These are phyloP conservation scores for Panurus biarmicus DNA, from an alignment of 2,113 vertebrate genomes.

Conservation along the genomic window DNA sequence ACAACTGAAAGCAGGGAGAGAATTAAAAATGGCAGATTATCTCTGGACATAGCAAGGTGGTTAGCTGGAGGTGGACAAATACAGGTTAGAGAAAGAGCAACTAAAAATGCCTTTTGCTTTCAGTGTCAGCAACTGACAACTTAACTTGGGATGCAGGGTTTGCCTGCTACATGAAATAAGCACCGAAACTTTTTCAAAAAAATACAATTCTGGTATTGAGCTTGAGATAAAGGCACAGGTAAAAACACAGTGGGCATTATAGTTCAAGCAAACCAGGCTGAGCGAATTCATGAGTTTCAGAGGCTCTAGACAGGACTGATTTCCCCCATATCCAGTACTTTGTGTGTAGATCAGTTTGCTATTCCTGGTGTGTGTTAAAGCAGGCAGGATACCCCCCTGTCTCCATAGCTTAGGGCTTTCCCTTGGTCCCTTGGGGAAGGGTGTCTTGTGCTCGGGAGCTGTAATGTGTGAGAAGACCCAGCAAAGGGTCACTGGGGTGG, in stretches of 20 bases:
- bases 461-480: rapidly evolving
- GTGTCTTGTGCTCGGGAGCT: rapidly evolving
- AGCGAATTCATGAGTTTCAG: background rate
- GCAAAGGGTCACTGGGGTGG: background rate
- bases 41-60: background rate
- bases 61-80: background rate
- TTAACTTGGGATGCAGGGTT: background rate
- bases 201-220: background rate
- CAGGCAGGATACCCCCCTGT: background rate
- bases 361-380: background rate
- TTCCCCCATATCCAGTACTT: background rate
- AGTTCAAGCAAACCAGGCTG: background rate
- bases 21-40: background rate
- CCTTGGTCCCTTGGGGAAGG: background rate
- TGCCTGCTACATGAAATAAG: background rate
- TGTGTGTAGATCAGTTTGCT: background rate
- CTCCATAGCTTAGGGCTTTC: background rate
- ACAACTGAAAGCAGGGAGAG: background rate
- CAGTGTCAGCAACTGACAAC: background rate
- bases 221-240: background rate
- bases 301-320: background rate
- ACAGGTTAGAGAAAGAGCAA: background rate
- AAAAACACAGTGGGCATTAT: background rate
- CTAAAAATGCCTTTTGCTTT: background rate
- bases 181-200: background rate